Percentiles rank a stretch among this genome's conserved stretches.
Conservation (phyloP, 2,888 invertebrate species). For the Sarcophaga rosellei region DNA sequence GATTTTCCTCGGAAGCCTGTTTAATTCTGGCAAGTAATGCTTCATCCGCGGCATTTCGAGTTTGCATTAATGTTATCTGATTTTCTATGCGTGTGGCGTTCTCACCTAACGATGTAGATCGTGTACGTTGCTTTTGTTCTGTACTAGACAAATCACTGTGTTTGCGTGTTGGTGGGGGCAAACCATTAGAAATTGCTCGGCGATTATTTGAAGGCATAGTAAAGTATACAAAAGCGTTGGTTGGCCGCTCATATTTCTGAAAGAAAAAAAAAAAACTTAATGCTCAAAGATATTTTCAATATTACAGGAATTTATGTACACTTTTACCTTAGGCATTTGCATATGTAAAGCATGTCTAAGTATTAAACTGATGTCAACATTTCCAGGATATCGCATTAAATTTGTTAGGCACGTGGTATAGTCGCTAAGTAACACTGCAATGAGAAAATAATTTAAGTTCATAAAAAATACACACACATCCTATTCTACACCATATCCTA, state of each 20-base stretch:
- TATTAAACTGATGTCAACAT: constrained; percentile 85
- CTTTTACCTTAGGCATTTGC: constrained; percentile 80
- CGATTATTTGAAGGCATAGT: constrained; percentile 60
- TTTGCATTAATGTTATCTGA: constrained; percentile 75
- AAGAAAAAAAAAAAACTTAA: constrained; percentile 24
- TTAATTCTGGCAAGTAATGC: constrained; percentile 76
- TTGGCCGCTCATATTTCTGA: constrained; percentile 78
- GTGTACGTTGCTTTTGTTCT: constrained; percentile 44
- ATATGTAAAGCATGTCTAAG: constrained; percentile 84
- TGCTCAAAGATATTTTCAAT: not conserved
- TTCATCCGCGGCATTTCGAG: constrained; percentile 75
- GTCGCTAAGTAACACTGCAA: constrained; percentile 84
- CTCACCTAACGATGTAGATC: constrained; percentile 65
- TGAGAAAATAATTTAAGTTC: constrained; percentile 1
- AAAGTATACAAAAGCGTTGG: constrained; percentile 77
- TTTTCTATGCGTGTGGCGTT: constrained; percentile 72
- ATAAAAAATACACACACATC: not conserved
- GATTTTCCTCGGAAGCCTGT: constrained; percentile 71
- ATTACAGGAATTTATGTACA: not conserved
- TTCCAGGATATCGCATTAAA: constrained; percentile 86
- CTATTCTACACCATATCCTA: not conserved
- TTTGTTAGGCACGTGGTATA: constrained; percentile 85
- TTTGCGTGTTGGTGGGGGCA: constrained; percentile 39
- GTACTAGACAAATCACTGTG: not conserved
- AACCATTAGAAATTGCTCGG: not conserved